phyloP scores from a whole-genome alignment of 1,140 invertebrate genomes.

The Drosophila tropicalis region DNA sequence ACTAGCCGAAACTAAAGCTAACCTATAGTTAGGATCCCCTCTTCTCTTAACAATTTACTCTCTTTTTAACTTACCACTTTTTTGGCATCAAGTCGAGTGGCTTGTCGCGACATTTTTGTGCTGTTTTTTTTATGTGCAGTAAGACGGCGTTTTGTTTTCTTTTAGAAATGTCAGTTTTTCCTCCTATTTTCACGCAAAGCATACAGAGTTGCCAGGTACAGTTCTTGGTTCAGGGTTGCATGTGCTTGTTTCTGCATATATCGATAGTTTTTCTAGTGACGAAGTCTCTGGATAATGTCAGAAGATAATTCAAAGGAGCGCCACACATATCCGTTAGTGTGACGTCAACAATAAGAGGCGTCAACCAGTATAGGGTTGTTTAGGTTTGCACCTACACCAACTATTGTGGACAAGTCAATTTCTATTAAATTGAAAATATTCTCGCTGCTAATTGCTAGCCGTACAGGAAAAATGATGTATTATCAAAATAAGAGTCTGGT shows the following conservation, averaged over 20 bases:
- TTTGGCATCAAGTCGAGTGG: constrained; percentile 83
- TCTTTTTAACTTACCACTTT: constrained; percentile 83
- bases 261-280: not conserved
- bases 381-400: too few relatives aligned
- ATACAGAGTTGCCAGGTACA: constrained; percentile 3
- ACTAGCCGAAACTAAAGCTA: constrained; percentile 57
- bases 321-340: not conserved
- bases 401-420: too few relatives aligned
- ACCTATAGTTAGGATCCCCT: constrained; percentile 27
- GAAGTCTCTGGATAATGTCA: not conserved
- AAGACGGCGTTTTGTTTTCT: not conserved
- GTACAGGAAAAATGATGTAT: too few relatives aligned
- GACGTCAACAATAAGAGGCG: not conserved
- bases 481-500: too few relatives aligned
- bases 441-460: too few relatives aligned
- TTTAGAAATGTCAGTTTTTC: not conserved
- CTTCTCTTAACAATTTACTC: not conserved
- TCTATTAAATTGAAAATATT: too few relatives aligned
- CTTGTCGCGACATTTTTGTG: constrained; percentile 78
- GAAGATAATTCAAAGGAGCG: not conserved
- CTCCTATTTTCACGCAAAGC: not conserved
- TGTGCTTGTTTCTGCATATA: not conserved
- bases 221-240: not conserved
- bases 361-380: too few relatives aligned
- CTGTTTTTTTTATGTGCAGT: constrained; percentile 18